Base-by-base conservation (phyloP, 1,140 invertebrate genomes). In the Euura lappo region DNA sequence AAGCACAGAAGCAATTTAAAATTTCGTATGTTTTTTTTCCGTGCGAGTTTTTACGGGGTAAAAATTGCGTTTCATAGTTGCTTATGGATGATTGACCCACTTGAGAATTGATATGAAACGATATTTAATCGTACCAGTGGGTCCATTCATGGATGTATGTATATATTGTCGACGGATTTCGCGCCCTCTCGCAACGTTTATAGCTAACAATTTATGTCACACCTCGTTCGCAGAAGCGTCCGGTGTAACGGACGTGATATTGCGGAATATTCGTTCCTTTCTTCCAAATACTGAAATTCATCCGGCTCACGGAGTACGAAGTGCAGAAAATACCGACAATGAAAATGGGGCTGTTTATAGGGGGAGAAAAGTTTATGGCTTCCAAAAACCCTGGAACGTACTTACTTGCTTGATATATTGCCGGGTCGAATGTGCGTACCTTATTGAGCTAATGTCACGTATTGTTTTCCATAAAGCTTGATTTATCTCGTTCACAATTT, bases 381-480 rank as follows among this genome's bases (percentile, higher is more conserved):
- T 60, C 51, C 51, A 8, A 60, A 8, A 60, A 60, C 4, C 51
- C 51, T n/a, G 51, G 3, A 60, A 60, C 13, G 13, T 60, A 60
- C 51, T 60, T 60, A 60, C 51, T 60, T 60, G 51, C 51, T n/a
- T 6, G 51, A 60, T 60, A 60, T 60, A 60, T n/a, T 60, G 10
- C 51, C 3, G 13, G 51, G 51, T n/a, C 28, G 28, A 28, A 28
- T 28, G 1, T 28, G 28, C 13, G 51, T 60, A n/a, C 51, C 51
- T 60, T 60, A n/a, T 60, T 60, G 10, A n/a, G 51, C 13, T 60
- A 60, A 4, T n/a, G 51, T 60, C 51, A 60, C 13, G 10, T 60
- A 60, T 60, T n/a, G 51, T 6, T 8, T 1, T 28, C 28, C 28
- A 1, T 60, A n/a, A 60, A n/a, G 51, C 51, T 60, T 60, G 51